A percentile compares a stretch with the other conserved stretches of the same genome.
Evolutionary conservation across 1,140 invertebrate genomes (phyloP).

Genomic region (Gyrodactylus salaris): DNA sequence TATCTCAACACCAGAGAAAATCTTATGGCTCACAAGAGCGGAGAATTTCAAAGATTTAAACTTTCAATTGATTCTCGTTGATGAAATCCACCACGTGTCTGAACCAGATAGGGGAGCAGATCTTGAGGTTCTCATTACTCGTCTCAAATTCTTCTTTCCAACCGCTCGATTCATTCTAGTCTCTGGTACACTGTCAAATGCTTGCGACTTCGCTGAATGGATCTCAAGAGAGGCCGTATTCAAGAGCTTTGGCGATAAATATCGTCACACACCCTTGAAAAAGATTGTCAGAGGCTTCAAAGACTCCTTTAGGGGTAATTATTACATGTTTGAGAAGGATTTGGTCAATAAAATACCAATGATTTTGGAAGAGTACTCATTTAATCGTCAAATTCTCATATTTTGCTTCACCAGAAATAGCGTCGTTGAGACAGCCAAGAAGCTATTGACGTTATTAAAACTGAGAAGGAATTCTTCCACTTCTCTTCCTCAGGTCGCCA

Average conservation of each 20-base stretch:
- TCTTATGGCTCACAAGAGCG: background rate
- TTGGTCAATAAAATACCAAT: background rate
- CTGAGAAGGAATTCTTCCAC: background rate
- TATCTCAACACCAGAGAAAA: background rate
- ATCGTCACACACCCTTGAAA: background rate
- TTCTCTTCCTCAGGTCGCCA: background rate
- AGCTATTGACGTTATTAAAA: background rate
- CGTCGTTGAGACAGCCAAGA: background rate
- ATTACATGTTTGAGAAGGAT: background rate
- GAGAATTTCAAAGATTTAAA: background rate
- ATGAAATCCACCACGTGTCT: background rate
- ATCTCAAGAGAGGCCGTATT: too few species aligned
- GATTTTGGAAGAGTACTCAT: background rate
- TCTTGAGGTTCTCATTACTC: background rate
- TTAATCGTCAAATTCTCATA: background rate
- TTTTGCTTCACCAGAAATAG: background rate
- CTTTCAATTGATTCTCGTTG: background rate
- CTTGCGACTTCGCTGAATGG: background rate
- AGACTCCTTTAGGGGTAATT: background rate
- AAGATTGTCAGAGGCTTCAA: background rate
- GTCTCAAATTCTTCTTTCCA: background rate
- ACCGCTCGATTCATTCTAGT: background rate
- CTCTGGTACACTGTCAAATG: background rate
- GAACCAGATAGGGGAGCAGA: background rate
- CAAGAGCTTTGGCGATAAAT: too few species aligned